phyloP scores from a whole-genome alignment of 2,797 vertebrate genomes.

The Fratercula arctica region DNA sequence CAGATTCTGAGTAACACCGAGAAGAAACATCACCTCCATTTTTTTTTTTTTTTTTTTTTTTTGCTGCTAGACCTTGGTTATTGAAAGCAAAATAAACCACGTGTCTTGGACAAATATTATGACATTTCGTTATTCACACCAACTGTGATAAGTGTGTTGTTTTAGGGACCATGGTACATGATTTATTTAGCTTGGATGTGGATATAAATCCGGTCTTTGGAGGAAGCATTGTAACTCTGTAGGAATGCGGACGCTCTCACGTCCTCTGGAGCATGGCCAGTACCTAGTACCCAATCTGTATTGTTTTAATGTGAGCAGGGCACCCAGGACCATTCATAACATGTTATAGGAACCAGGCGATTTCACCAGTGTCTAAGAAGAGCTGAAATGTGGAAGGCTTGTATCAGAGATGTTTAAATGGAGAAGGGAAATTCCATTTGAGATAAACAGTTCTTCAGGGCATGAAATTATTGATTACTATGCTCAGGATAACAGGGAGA shows the following conservation, averaged over 20 bases:
- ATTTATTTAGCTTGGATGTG: constrained; percentile 49
- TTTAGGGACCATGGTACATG: not conserved
- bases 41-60: not conserved
- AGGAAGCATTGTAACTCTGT: not conserved
- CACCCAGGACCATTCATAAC: not conserved
- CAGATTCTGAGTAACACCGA: accelerated
- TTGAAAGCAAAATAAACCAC: constrained; percentile 10
- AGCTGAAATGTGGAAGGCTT: not conserved
- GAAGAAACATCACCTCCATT: not conserved
- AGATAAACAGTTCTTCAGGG: not conserved
- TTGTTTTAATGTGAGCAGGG: not conserved
- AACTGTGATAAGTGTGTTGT: constrained; percentile 1
- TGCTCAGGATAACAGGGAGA: not conserved
- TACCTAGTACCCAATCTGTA: not conserved
- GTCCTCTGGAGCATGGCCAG: not conserved
- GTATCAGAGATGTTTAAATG: not conserved
- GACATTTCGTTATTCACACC: constrained; percentile 5
- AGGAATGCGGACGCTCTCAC: not conserved
- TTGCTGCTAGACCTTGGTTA: not conserved
- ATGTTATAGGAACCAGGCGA: not conserved
- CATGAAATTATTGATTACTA: not conserved
- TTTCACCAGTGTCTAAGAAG: not conserved
- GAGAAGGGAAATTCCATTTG: not conserved
- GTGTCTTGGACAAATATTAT: constrained; percentile 9
- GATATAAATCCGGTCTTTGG: not conserved